A percentile compares a stretch with the other conserved stretches of the same genome.
Conservation (phyloP, 1,140 invertebrate genomes). For the Ostrea denselamellosa region DNA sequence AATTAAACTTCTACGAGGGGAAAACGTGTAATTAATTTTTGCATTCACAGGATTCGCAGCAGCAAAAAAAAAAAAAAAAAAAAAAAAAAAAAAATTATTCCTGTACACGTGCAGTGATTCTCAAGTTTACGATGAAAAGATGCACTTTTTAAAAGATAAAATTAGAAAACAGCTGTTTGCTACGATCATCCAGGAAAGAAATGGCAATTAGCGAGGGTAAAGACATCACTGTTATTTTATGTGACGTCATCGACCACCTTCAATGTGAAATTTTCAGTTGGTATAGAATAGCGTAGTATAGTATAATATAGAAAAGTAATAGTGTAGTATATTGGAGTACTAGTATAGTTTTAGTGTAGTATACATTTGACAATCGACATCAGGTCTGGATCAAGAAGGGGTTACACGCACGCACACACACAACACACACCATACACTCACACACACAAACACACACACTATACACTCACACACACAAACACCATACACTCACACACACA, state of each 20-base stretch:
- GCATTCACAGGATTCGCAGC: neutral
- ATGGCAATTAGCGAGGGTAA: neutral
- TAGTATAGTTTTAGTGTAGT: no score
- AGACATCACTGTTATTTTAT: neutral
- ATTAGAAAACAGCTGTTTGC: neutral
- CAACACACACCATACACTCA: no score
- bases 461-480: no score
- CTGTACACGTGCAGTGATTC: neutral
- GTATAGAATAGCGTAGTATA: no score
- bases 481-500: no score
- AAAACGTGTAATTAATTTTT: neutral
- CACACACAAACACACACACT: no score
- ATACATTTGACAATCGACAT: no score
- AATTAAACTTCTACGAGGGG: neutral
- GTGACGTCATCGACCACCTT: neutral
- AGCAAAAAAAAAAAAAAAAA: no score
- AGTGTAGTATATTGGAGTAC: neutral
- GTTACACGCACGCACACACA: no score
- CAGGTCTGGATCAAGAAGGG: no score
- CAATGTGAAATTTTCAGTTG: no score
- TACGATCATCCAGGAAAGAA: neutral
- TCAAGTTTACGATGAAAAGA: neutral
- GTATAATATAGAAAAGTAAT: neutral
- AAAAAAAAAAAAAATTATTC: neutral
- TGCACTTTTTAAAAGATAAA: neutral